phyloP scores from a whole-genome alignment of 2,888 invertebrate genomes.

The Rhamphomyia laevipes region DNA sequence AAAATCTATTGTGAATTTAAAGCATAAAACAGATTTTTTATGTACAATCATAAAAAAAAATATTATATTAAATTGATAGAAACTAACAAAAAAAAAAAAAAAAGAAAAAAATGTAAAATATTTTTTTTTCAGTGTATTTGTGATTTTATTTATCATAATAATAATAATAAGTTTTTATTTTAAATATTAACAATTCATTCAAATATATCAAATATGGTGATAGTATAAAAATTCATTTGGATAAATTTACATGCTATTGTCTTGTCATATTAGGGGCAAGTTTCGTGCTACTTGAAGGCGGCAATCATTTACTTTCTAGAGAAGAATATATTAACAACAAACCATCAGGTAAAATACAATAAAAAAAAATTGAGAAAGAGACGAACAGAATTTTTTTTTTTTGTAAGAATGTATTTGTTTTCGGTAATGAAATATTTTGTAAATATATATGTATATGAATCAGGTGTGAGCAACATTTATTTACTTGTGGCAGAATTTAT shows the following conservation, averaged over 20 bases:
- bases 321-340: neutral
- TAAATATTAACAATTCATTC: neutral
- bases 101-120: neutral
- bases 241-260: slow-evolving; percentile 5
- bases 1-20: neutral
- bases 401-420: neutral
- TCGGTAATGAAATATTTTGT: neutral
- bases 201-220: neutral
- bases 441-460: neutral
- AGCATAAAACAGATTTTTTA: too few species aligned
- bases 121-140: neutral
- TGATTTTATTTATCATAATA: neutral
- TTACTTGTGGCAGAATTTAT: neutral
- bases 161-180: neutral
- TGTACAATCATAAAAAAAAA: neutral
- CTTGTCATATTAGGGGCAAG: slow-evolving; percentile 5
- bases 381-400: neutral
- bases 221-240: neutral
- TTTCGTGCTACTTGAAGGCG: slow-evolving; percentile 2
- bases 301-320: neutral
- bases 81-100: neutral
- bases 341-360: neutral
- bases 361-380: neutral
- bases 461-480: neutral
- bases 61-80: neutral